Base-by-base conservation (phyloP, 2,797 vertebrate species). In the Aldrovandia affinis region DNA sequence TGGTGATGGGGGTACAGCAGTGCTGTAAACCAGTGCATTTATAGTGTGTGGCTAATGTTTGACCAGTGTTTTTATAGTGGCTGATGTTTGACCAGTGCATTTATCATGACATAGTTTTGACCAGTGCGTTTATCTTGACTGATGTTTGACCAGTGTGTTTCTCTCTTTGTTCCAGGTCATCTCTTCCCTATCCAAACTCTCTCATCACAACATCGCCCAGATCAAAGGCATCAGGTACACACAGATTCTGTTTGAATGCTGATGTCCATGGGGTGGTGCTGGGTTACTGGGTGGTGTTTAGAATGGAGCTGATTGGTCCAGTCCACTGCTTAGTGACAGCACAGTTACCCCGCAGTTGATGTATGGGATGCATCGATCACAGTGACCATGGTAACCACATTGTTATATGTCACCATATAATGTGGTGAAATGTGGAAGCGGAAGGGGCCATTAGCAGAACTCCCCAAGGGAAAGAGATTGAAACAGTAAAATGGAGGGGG, bases 141-240 rank as follows among this genome's bases (percentile, higher is more conserved):
- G 33, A 39, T 73, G 68, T 73, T 22, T 73, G 68, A 73, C 68
- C 68, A 36, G 68, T 73, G 28, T 77, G 30, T 80, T 9, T 55
- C 91, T 80, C 88, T 84, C 82, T 59, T 83, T 81, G 85, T 84
- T 87, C 44, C 95, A 99, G 98, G 98, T 99, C 73, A 99, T 99
- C 90, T 98, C 98, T 0, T 96, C 98, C 0, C 94, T 99, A 80
- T 99, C 98, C 25, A 95, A 97, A 86, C 96, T 99, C 87, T 99
- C 98, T 86, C 96, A 97, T 85, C 97, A 99, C 95, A 97, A 95
- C 87, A 97, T 98, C 44, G 96, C 96, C 12, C 98, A 99, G 92
- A 97, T 96, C 94, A 99, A 99, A 96, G 98, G 98, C 85, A 98
- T 99, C 93, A 97, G 98, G 98, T 99, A 96, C 91, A 94, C 33